These are phyloP conservation scores for Coilia nasus DNA, from an alignment of 2,797 vertebrate genomes.

Conservation along the genomic window DNA sequence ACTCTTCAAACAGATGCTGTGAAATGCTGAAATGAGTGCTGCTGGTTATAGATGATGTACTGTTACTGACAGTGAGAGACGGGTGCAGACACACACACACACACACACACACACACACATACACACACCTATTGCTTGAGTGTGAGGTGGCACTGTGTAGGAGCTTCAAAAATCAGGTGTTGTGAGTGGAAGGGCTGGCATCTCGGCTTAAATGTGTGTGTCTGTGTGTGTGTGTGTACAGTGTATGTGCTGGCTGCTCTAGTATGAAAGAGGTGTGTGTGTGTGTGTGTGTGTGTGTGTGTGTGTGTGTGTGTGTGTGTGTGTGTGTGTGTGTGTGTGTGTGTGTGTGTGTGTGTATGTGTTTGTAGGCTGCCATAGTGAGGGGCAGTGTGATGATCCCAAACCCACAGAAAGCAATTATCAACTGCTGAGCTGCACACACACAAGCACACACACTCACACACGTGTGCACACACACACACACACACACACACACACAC, in stretches of 20 bases:
- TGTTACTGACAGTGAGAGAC: background rate
- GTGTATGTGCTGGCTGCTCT: no score
- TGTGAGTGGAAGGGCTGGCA: background rate
- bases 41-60: background rate
- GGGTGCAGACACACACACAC: conserved; percentile 21
- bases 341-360: background rate
- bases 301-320: background rate
- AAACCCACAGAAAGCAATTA: background rate
- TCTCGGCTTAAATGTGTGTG: background rate
- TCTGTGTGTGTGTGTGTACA: no score
- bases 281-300: no score
- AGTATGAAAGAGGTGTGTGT: no score
- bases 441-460: background rate
- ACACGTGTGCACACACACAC: background rate
- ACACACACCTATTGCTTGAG: background rate
- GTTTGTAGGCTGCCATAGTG: background rate
- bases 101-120: conserved; percentile 24
- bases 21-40: background rate
- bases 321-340: background rate
- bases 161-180: background rate
- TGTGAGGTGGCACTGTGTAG: background rate
- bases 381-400: background rate
- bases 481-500: conserved; percentile 7
- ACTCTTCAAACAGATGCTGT: conserved; percentile 14
- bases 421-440: background rate